Conservation (phyloP, 2,113 vertebrate species). For the Nothocercus julius region DNA sequence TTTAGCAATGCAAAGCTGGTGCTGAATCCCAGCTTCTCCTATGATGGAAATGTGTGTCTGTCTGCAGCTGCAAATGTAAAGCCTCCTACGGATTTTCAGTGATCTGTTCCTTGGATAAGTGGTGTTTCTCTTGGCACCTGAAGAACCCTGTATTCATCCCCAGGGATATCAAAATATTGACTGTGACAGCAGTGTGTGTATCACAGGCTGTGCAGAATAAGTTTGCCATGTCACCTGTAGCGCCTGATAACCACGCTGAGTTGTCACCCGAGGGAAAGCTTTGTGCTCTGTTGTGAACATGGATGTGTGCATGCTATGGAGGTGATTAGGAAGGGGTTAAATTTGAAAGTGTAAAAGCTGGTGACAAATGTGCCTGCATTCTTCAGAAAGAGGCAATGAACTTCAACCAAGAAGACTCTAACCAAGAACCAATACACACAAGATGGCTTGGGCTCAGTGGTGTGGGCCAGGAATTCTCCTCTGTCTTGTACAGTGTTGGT, state of each 20-base stretch:
- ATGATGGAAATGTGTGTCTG: background rate
- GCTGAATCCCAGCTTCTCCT: background rate
- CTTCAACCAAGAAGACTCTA: background rate
- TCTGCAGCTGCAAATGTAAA: background rate
- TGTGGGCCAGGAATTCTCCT: background rate
- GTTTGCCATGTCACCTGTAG: background rate
- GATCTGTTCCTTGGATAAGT: background rate
- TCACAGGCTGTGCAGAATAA: background rate
- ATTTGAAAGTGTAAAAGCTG: background rate
- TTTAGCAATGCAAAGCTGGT: background rate
- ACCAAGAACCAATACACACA: background rate
- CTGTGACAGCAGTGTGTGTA: background rate
- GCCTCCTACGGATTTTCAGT: background rate
- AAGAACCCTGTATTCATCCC: background rate
- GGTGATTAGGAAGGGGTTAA: background rate
- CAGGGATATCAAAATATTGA: background rate
- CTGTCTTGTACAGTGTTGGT: background rate
- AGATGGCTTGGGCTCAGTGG: accelerated
- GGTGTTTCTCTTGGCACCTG: background rate
- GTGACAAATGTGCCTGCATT: background rate
- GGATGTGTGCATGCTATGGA: background rate
- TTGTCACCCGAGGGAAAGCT: background rate
- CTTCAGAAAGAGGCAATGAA: background rate
- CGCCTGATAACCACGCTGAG: background rate
- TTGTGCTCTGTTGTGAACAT: background rate